Evolutionary conservation across 1,140 invertebrate genomes (phyloP).

Genomic region (Dendroctonus valens): DNA sequence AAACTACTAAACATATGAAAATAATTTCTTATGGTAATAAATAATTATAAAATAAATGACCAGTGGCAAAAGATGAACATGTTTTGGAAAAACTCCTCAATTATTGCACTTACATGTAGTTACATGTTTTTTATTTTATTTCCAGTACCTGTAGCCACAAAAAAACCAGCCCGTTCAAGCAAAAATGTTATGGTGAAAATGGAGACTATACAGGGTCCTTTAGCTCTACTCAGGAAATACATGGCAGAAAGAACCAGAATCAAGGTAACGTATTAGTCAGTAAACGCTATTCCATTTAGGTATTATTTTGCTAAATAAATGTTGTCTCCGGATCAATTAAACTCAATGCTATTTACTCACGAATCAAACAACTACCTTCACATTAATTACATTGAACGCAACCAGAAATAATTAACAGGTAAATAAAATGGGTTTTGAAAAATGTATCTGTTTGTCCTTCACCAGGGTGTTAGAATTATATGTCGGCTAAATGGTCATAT

Average conservation of each 20-base stretch:
- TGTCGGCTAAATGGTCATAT: too few species aligned
- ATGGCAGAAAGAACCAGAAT: constrained; percentile 60
- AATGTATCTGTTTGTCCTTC: too few species aligned
- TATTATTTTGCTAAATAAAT: constrained; percentile 1
- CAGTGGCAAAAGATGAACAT: too few species aligned
- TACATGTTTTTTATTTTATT: constrained; percentile 15
- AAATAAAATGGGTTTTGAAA: too few species aligned
- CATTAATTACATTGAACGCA: neutral
- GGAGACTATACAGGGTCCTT: constrained; percentile 54
- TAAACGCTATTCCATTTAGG: neutral
- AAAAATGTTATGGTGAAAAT: constrained; percentile 66
- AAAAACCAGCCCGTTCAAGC: constrained; percentile 21
- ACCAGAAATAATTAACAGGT: neutral
- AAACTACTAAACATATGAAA: too few species aligned
- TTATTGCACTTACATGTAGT: too few species aligned
- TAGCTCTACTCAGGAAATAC: constrained; percentile 61
- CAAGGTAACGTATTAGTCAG: constrained; percentile 55
- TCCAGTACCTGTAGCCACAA: constrained; percentile 44
- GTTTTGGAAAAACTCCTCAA: too few species aligned
- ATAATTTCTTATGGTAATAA: too few species aligned
- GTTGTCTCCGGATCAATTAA: constrained; percentile 2
- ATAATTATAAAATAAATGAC: too few species aligned
- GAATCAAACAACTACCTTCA: neutral
- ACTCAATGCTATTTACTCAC: constrained; percentile 1
- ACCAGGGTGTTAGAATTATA: too few species aligned